phyloP scores from a whole-genome alignment of 1,140 invertebrate genomes.

The Fopius arisanus region DNA sequence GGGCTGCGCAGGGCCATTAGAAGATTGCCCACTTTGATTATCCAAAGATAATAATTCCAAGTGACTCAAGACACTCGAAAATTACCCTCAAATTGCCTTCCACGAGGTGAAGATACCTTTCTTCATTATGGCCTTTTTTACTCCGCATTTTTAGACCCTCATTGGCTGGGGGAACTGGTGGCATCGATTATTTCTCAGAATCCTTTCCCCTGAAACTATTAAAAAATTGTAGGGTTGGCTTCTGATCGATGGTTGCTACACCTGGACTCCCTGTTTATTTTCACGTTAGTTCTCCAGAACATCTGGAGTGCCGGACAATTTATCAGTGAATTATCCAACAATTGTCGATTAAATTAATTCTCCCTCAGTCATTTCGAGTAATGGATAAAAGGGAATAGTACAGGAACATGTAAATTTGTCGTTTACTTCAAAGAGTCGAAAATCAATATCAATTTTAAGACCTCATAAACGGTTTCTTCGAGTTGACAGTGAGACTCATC shows the following conservation, averaged over 20 bases:
- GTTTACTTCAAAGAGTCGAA: too few species aligned
- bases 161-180: background rate
- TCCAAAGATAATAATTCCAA: conserved; percentile 22
- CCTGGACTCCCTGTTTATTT: background rate
- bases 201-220: conserved; percentile 1
- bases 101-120: conserved; percentile 25
- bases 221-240: background rate
- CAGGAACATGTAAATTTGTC: too few species aligned
- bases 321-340: too few species aligned
- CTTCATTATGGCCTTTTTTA: conserved; percentile 17
- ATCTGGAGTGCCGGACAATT: background rate
- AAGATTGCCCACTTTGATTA: conserved; percentile 31
- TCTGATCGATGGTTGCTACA: background rate
- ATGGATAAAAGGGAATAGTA: too few species aligned
- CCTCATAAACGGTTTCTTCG: background rate
- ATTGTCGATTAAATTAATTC: too few species aligned
- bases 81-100: conserved; percentile 44
- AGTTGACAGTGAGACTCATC: background rate
- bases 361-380: too few species aligned
- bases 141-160: conserved; percentile 17
- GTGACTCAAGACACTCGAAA: conserved; percentile 25
- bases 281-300: background rate
- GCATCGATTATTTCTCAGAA: conserved; percentile 8
- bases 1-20: background rate
- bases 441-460: background rate